phyloP scores from a whole-genome alignment of 2,113 vertebrate genomes.

The Tragulus kanchil region DNA sequence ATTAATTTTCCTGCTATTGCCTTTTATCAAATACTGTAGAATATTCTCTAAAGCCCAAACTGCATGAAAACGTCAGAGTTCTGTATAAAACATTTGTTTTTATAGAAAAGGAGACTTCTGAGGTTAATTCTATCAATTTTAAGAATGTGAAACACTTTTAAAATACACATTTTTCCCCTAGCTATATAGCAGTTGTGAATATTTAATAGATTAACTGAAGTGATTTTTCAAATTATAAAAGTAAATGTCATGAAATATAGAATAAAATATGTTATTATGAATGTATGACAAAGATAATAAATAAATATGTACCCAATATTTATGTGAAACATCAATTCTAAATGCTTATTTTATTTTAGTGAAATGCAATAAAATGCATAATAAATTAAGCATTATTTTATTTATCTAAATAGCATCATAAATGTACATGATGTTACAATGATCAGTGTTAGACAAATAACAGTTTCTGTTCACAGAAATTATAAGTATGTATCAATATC shows the following conservation, averaged over 20 bases:
- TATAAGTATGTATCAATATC: conserved; percentile 60
- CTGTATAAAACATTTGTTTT: neutral
- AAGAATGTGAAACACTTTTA: conserved; percentile 46
- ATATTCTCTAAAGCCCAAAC: neutral
- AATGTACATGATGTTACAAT: conserved; percentile 67
- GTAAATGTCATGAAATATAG: conserved; percentile 61
- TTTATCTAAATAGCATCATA: conserved; percentile 76
- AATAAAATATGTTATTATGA: conserved; percentile 69
- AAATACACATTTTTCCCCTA: neutral
- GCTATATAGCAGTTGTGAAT: conserved; percentile 63
- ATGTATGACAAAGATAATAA: conserved; percentile 66
- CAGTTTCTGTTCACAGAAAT: conserved; percentile 51
- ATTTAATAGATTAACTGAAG: conserved; percentile 77
- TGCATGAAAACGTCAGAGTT: neutral
- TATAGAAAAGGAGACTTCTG: neutral
- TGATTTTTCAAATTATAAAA: conserved; percentile 77
- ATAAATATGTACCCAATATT: conserved; percentile 69
- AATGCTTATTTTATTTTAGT: conserved; percentile 63
- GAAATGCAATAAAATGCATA: conserved; percentile 63
- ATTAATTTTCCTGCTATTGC: neutral
- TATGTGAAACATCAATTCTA: conserved; percentile 70
- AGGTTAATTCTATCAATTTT: conserved; percentile 68
- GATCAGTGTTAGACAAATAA: conserved; percentile 67
- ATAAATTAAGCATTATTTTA: conserved; percentile 70
- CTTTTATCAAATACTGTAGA: neutral